These are phyloP conservation scores for Zosterops japonicus DNA, from an alignment of 2,113 vertebrate genomes.

Conservation along the genomic window DNA sequence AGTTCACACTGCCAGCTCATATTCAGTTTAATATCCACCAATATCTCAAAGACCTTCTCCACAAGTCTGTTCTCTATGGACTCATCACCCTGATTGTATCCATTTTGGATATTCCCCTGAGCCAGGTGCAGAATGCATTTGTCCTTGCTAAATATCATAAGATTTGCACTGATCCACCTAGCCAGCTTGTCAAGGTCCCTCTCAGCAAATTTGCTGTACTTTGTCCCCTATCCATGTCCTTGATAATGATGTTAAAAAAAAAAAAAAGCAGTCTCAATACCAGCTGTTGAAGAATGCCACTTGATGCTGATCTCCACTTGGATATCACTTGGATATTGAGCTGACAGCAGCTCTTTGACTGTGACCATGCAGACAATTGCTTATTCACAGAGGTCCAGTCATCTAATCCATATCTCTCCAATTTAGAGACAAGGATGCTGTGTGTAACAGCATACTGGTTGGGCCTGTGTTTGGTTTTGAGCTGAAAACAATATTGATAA, in stretches of 20 bases:
- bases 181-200: not conserved
- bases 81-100: not conserved
- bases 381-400: not conserved
- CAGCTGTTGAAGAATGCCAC: fast-evolving
- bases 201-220: not conserved
- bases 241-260: not conserved
- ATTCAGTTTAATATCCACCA: not conserved
- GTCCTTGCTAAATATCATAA: not conserved
- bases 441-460: not conserved
- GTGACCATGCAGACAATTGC: not conserved
- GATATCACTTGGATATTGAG: not conserved
- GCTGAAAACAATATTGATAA: not conserved
- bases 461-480: not conserved
- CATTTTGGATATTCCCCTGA: not conserved
- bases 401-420: not conserved
- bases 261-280: not conserved
- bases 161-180: fast-evolving
- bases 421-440: not conserved
- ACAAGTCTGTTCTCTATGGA: not conserved
- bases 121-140: not conserved
- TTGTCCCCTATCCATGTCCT: not conserved
- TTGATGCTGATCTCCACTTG: not conserved
- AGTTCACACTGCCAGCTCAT: not conserved
- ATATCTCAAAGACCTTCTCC: not conserved
- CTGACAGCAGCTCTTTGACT: not conserved